phyloP scores from a whole-genome alignment of 2,797 vertebrate species.

The Prunella strophiata region DNA sequence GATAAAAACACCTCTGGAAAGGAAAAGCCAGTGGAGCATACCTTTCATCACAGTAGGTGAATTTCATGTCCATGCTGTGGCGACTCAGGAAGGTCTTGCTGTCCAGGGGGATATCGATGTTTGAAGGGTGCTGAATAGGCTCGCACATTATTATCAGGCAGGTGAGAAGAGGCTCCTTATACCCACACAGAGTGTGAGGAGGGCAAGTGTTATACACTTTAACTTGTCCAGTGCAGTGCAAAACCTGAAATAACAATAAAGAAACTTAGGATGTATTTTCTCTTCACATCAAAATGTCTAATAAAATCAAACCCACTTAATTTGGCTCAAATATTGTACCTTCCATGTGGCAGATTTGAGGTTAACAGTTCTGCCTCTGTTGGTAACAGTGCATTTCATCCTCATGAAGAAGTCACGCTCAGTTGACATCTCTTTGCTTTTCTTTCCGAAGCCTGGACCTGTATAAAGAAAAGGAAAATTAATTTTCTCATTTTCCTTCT shows the following conservation, averaged over 20 bases:
- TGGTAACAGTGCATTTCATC: conserved; percentile 99
- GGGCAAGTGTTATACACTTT: conserved; percentile 87
- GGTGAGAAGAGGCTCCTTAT: conserved; percentile 90
- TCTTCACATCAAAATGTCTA: background rate
- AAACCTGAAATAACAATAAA: conserved; percentile 81
- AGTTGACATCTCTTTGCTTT: conserved; percentile 88
- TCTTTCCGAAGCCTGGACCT: conserved; percentile 88
- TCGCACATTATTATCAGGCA: conserved; percentile 96
- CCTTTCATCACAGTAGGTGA: conserved; percentile 97
- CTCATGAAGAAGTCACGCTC: conserved; percentile 99
- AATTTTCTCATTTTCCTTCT: background rate
- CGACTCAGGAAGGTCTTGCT: conserved; percentile 96
- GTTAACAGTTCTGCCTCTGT: conserved; percentile 95
- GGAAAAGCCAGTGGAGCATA: conserved; percentile 32
- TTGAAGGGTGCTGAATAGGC: conserved; percentile 94
- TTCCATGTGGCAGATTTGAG: conserved; percentile 99
- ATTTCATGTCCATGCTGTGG: conserved; percentile 99
- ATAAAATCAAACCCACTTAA: background rate
- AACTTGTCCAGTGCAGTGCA: conserved; percentile 95
- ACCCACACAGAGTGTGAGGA: conserved; percentile 84
- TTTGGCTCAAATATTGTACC: conserved; percentile 72
- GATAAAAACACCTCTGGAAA: background rate
- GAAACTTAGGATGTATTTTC: background rate
- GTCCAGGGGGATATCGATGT: conserved; percentile 94
- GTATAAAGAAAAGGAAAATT: background rate